Percentiles rank a stretch among this genome's conserved stretches.
phyloP scores from a whole-genome alignment of 2,797 vertebrate genomes.

The Manis pentadactyla region DNA sequence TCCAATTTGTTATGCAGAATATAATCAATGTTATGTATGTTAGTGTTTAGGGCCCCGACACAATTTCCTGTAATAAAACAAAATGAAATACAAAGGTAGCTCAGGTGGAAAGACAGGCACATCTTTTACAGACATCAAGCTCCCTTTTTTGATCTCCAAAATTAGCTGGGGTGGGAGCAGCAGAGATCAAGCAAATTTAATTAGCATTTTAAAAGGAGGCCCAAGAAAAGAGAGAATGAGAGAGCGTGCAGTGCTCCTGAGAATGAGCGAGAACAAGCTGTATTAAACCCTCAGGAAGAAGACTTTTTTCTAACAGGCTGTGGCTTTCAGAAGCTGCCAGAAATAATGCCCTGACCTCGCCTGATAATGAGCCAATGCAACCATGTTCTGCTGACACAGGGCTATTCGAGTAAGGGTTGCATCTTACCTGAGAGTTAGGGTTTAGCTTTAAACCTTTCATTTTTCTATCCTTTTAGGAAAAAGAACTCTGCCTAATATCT shows the following conservation, averaged over 20 bases:
- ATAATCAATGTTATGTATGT: conserved; percentile 79
- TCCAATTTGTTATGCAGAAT: conserved; percentile 84
- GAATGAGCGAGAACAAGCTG: conserved; percentile 36
- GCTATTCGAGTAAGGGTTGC: conserved; percentile 70
- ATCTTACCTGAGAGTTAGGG: conserved; percentile 61
- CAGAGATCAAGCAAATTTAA: conserved; percentile 61
- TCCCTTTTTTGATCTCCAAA: conserved; percentile 75
- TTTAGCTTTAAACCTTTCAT: conserved; percentile 66
- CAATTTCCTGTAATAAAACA: conserved; percentile 74
- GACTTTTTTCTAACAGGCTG: conserved; percentile 61
- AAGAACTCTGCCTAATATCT: conserved; percentile 31
- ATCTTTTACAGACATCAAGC: conserved; percentile 72
- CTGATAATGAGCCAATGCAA: conserved; percentile 75
- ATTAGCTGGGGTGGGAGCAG: conserved; percentile 62
- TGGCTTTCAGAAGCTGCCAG: conserved; percentile 76
- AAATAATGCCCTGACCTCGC: conserved; percentile 74
- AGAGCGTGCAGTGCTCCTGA: not conserved
- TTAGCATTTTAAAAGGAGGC: conserved; percentile 71
- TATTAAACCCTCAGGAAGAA: conserved; percentile 65
- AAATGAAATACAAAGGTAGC: conserved; percentile 78
- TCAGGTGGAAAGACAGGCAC: conserved; percentile 79
- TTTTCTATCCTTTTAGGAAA: conserved; percentile 68
- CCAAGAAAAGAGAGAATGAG: not conserved
- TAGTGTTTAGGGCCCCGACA: conserved; percentile 69
- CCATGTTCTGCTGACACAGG: conserved; percentile 58